These are phyloP conservation scores for Hemiprocne comata DNA, from an alignment of 2,113 vertebrate genomes.

Conservation along the genomic window DNA sequence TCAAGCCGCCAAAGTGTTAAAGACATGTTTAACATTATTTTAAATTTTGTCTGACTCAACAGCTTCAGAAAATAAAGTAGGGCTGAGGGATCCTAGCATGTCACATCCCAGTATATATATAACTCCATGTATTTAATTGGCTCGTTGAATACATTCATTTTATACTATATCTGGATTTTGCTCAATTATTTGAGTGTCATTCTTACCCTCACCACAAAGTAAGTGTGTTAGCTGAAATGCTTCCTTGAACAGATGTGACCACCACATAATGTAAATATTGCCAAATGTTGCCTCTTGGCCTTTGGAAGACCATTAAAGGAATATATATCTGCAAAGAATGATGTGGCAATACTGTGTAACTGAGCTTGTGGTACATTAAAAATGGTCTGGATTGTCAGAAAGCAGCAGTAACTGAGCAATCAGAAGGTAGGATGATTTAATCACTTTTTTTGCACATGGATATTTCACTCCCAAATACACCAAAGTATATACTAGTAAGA, in stretches of 20 bases:
- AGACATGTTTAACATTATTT: neutral
- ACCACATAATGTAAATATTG: neutral
- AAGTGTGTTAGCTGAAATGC: neutral
- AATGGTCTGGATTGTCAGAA: neutral
- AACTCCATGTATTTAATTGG: neutral
- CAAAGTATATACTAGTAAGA: neutral
- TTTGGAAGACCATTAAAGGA: neutral
- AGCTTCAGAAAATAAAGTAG: neutral
- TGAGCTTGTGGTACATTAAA: neutral
- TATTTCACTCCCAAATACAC: neutral
- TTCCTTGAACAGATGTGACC: neutral
- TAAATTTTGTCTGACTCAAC: slow-evolving; percentile 10
- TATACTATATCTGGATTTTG: neutral
- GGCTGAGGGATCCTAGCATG: neutral
- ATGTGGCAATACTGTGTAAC: neutral
- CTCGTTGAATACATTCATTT: neutral
- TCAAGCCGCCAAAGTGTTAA: neutral
- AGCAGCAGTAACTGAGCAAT: neutral
- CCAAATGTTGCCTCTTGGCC: neutral
- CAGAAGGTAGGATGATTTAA: neutral
- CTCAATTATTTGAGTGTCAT: neutral
- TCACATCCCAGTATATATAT: neutral
- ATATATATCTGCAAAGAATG: neutral
- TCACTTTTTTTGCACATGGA: neutral
- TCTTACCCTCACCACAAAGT: neutral